Base-by-base conservation (phyloP, 1,140 invertebrate species). In the Drosophila littoralis region DNA sequence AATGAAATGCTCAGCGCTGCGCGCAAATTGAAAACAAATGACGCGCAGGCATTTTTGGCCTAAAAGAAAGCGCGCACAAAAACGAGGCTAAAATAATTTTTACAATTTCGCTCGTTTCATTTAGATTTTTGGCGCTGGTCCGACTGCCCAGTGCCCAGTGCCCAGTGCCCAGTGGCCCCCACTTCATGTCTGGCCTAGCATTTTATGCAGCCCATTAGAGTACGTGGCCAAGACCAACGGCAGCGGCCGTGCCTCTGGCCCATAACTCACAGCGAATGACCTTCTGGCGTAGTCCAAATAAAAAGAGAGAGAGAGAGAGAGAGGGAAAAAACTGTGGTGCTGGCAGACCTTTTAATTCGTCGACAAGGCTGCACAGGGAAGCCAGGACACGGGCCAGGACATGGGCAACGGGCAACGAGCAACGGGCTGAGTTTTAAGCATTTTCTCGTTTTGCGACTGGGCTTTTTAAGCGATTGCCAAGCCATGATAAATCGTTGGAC, bases 1-100 rank as follows among this genome's bases (percentile, higher is more conserved):
- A 78, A 77, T 81, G 69, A 58, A 67, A 81, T 79, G 68, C 48
- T 71, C 82, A 70, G 67, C 60, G 68, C 48, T 71, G 79, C 67
- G 67, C 60, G 74, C 83, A 88, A 88, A 88, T 88, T 88, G 83
- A 88, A 88, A 88, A 89, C 83, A 89, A 88, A 89, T 88, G 83
- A 74, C 70, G 83, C 79, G 54, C 76, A 80, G 77, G 79, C 81
- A 59, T 69, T 68, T 59, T 59, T 38, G 43, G 40, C 55, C 33
- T 36, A 46, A 65, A 57, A 65, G 13, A 46, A 59, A 33, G 6
- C 13, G 32, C 13, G 9, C 15, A 4, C 10, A 32, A 48, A 50
- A 36, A 46, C 13, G 9, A 35, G 33, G 59, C 59, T 36, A 43
- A 67, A 73, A 71, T 59, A 59, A 75, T 71, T 75, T 75, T 71